phyloP scores from a whole-genome alignment of 2,797 vertebrate genomes.

The Protonibea diacanthus region DNA sequence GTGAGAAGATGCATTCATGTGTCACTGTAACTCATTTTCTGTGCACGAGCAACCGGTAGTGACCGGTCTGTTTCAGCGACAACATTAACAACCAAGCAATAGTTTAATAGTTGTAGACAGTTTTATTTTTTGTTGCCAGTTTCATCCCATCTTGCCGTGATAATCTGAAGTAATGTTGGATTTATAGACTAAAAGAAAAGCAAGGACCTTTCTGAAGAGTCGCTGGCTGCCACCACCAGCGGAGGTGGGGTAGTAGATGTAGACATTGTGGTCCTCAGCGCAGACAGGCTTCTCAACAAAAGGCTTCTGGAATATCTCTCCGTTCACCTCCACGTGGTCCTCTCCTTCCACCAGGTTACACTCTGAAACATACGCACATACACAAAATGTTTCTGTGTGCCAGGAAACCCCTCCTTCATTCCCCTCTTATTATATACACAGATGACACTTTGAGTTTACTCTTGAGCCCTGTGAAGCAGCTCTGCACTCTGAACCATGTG shows the following conservation, averaged over 20 bases:
- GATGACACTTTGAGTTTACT: conserved; percentile 37
- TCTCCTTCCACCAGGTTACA: conserved; percentile 97
- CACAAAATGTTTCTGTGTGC: conserved; percentile 3
- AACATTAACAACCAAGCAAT: not conserved
- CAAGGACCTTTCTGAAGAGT: conserved; percentile 96
- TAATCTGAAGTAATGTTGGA: not conserved
- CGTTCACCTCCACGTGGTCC: conserved; percentile 98
- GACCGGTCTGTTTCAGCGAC: not conserved
- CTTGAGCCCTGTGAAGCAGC: conserved; percentile 24
- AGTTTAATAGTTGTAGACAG: not conserved
- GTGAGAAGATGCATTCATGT: not conserved
- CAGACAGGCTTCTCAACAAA: conserved; percentile 99
- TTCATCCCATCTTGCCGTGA: not conserved
- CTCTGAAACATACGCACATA: conserved; percentile 80
- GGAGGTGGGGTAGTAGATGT: conserved; percentile 98
- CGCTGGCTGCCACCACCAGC: conserved; percentile 98
- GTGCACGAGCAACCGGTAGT: not conserved
- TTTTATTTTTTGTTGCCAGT: not conserved
- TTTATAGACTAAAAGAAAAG: not conserved
- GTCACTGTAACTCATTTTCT: not conserved
- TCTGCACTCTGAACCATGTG: conserved; percentile 26
- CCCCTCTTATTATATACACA: not conserved
- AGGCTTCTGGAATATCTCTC: conserved; percentile 96
- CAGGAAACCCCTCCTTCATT: not conserved
- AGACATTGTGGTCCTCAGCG: conserved; percentile 99